A percentile compares a stretch with the other conserved stretches of the same genome.
phyloP scores from a whole-genome alignment of 2,888 invertebrate genomes.

The Andrena marginata region DNA sequence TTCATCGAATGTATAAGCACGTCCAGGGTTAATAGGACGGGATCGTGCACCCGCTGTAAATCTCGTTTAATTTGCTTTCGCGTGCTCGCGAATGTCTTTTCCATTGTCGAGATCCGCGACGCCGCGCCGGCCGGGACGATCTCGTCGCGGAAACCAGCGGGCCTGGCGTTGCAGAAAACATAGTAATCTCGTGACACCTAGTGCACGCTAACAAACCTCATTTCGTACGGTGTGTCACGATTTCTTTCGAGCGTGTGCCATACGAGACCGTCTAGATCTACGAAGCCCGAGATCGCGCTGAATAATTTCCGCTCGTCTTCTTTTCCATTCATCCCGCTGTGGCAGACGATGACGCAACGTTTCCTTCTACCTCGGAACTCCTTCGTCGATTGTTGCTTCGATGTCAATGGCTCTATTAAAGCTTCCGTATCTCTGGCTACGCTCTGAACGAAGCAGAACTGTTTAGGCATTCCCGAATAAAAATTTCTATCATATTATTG shows the following conservation, averaged over 20 bases:
- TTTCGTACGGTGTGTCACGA: constrained; percentile 56
- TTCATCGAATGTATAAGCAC: constrained; percentile 71
- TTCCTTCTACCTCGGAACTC: constrained; percentile 16
- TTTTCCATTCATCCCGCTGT: constrained; percentile 27
- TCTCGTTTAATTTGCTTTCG: constrained; percentile 72
- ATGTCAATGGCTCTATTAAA: constrained; percentile 43
- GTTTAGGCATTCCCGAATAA: background rate
- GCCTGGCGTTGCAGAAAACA: constrained; percentile 50
- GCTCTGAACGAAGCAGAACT: background rate
- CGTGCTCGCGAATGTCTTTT: constrained; percentile 58
- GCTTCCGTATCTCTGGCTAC: background rate
- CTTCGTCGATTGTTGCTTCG: constrained; percentile 8
- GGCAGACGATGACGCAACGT: constrained; percentile 46
- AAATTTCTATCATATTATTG: too few species aligned
- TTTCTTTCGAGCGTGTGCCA: constrained; percentile 55
- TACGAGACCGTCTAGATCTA: constrained; percentile 4
- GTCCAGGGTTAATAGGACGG: constrained; percentile 72
- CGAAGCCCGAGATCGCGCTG: constrained; percentile 23
- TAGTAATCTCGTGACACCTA: constrained; percentile 67
- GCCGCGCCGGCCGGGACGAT: constrained; percentile 19
- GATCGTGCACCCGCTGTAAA: constrained; percentile 73
- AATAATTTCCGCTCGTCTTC: constrained; percentile 47
- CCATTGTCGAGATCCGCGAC: constrained; percentile 51
- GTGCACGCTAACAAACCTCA: constrained; percentile 65
- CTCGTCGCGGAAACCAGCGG: constrained; percentile 28